Evolutionary conservation across 1,140 invertebrate species (phyloP).

Genomic region (Drosophila nigrodunni): DNA sequence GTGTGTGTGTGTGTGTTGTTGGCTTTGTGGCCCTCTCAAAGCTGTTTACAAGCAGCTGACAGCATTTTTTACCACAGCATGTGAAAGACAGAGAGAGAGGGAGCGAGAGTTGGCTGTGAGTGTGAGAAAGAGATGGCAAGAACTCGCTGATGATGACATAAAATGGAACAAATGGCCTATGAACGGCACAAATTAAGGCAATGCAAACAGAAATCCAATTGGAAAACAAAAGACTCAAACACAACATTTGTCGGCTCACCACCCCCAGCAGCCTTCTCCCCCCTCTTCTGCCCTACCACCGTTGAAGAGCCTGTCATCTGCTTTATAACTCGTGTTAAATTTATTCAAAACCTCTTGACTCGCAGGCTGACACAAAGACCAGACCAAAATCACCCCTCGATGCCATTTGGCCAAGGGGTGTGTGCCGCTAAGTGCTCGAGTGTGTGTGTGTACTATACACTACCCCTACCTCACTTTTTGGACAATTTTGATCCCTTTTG

Average conservation of each 20-base stretch:
- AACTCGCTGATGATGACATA: conserved; percentile 74
- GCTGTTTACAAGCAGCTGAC: conserved; percentile 59
- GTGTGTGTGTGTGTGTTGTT: no score
- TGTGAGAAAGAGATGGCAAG: not conserved
- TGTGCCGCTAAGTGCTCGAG: conserved; percentile 54
- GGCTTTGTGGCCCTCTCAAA: conserved; percentile 41
- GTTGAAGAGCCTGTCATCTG: conserved; percentile 57
- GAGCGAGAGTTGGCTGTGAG: no score
- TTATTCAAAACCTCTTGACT: conserved; percentile 82
- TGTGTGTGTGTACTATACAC: not conserved
- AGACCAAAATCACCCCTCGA: conserved; percentile 47
- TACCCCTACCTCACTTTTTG: not conserved
- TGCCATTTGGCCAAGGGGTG: conserved; percentile 70
- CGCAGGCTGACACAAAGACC: conserved; percentile 32
- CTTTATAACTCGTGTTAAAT: conserved; percentile 76
- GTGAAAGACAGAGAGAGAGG: not conserved
- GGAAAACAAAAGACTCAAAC: conserved; percentile 64
- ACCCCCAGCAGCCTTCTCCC: conserved; percentile 4
- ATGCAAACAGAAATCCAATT: conserved; percentile 77
- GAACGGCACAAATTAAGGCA: conserved; percentile 79
- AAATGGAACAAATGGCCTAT: conserved; percentile 82
- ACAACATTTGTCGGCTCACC: conserved; percentile 69
- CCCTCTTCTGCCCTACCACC: not conserved
- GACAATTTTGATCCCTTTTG: conserved; percentile 61
- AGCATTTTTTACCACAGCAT: conserved; percentile 54